A percentile compares a stretch with the other conserved stretches of the same genome.
Evolutionary conservation across 2,797 vertebrate species (phyloP).

Genomic region (Alosa sapidissima): DNA sequence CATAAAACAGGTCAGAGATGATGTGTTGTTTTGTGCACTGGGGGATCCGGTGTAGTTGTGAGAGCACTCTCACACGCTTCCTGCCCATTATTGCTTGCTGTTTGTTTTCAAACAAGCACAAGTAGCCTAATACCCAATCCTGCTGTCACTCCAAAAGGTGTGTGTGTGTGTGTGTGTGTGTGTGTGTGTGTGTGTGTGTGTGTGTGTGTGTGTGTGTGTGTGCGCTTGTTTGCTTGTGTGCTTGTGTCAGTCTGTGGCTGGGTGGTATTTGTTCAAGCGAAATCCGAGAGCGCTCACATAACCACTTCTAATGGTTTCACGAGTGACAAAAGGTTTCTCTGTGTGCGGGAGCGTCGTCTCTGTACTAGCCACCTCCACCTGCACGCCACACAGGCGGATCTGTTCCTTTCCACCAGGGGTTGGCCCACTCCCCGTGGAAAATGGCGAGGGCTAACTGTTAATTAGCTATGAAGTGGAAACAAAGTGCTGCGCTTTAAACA

Average conservation of each 20-base stretch:
- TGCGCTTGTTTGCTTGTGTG: neutral
- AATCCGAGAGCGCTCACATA: conserved; percentile 1
- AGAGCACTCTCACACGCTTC: neutral
- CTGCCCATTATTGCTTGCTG: neutral
- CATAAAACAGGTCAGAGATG: neutral
- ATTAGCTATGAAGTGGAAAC: conserved; percentile 8
- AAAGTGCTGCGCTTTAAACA: conserved; percentile 5
- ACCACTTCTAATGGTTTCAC: conserved; percentile 3
- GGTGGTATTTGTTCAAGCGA: neutral
- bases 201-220: neutral
- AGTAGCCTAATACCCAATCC: neutral
- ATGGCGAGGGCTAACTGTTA: neutral
- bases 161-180: conserved; percentile 1
- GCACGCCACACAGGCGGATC: neutral
- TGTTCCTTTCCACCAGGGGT: neutral
- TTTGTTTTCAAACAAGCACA: neutral
- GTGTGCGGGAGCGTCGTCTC: neutral
- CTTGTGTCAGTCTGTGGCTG: neutral
- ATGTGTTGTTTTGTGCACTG: neutral
- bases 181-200: neutral
- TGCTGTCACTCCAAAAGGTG: neutral
- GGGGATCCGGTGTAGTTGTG: neutral
- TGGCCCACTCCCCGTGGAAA: neutral
- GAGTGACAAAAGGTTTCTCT: neutral
- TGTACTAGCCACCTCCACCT: neutral